Percentiles rank a stretch among this genome's conserved stretches.
phyloP scores from a whole-genome alignment of 2,888 invertebrate species.

The Cheiracanthium punctorium region DNA sequence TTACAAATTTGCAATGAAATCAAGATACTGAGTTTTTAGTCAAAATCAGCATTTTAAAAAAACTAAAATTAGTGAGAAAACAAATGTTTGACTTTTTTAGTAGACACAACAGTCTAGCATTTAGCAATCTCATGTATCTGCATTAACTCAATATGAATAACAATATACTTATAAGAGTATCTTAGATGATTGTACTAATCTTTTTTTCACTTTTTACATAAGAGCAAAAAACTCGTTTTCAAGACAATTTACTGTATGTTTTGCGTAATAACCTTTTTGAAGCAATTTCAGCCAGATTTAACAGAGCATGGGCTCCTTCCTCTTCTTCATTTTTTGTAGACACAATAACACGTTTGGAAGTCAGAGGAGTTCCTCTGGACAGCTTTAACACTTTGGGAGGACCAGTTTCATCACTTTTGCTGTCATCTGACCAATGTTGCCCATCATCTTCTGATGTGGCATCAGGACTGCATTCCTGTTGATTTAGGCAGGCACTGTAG shows the following conservation, averaged over 20 bases:
- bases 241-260: conserved; percentile 24
- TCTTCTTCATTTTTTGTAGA: conserved; percentile 38
- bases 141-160: not conserved
- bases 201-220: not conserved
- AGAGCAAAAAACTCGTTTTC: conserved; percentile 15
- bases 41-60: no score
- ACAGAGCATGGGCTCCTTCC: conserved; percentile 64
- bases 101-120: not conserved
- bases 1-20: no score
- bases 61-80: no score
- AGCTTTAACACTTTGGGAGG: not conserved
- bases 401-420: not conserved
- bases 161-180: not conserved
- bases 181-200: conserved; percentile 49
- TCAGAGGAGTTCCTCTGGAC: not conserved
- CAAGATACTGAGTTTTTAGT: no score
- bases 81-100: no score
- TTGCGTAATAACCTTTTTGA: conserved; percentile 47
- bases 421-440: conserved; percentile 16
- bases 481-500: conserved; percentile 80
- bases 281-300: conserved; percentile 68
- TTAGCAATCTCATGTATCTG: not conserved
- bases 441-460: conserved; percentile 17
- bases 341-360: conserved; percentile 7
- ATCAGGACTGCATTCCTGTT: conserved; percentile 32